Evolutionary conservation across 2,888 invertebrate species (phyloP).

Genomic region (Chloromyia formosa): DNA sequence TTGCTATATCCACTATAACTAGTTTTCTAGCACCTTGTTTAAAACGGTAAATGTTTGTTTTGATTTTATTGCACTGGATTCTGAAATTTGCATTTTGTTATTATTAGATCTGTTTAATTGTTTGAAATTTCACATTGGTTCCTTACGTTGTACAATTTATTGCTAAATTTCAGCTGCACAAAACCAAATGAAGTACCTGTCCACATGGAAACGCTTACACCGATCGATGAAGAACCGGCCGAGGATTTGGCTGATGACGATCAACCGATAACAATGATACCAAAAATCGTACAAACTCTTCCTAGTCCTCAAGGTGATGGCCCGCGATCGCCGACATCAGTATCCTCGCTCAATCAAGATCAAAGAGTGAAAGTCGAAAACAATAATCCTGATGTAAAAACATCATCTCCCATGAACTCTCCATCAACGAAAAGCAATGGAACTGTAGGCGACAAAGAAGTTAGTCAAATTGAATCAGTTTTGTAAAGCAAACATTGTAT

Average conservation of each 20-base stretch:
- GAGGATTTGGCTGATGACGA: slow-evolving; percentile 80
- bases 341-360: slow-evolving; percentile 25
- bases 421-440: slow-evolving; percentile 37
- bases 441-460: slow-evolving; percentile 62
- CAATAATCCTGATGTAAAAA: slow-evolving; percentile 22
- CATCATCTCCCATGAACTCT: slow-evolving; percentile 40
- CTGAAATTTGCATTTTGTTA: no score
- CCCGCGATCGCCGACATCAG: slow-evolving; percentile 35
- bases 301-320: slow-evolving; percentile 67
- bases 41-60: slow-evolving; percentile 63
- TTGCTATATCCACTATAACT: slow-evolving; percentile 83
- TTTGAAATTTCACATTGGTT: no score
- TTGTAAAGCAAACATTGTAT: slow-evolving; percentile 64
- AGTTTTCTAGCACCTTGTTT: slow-evolving; percentile 84
- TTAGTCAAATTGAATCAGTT: slow-evolving; percentile 79
- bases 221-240: slow-evolving; percentile 86
- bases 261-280: slow-evolving; percentile 78
- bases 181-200: slow-evolving; percentile 71
- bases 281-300: slow-evolving; percentile 81
- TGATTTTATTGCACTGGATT: no score
- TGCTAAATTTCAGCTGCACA: slow-evolving; percentile 53
- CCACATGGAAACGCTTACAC: slow-evolving; percentile 77
- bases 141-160: no score
- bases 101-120: no score
- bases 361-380: slow-evolving; percentile 1